phyloP scores from a whole-genome alignment of 2,888 invertebrate genomes.

The Drosophila conformis region DNA sequence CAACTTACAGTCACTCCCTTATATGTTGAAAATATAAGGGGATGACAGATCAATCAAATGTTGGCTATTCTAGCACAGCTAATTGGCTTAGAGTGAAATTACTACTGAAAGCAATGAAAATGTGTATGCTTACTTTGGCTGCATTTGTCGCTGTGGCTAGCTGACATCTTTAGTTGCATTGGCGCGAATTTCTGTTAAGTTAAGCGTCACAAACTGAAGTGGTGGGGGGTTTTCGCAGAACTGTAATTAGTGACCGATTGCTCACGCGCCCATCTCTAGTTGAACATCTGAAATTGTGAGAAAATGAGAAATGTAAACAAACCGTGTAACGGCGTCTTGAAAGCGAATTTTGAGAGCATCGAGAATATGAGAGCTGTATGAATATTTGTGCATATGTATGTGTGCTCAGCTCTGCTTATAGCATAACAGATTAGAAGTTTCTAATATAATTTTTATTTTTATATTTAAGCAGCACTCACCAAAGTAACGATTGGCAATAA shows the following conservation, averaged over 20 bases:
- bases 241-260: background rate
- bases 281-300: background rate
- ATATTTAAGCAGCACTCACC: background rate
- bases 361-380: background rate
- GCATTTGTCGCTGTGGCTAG: background rate
- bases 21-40: constrained; percentile 7
- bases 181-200: background rate
- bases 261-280: background rate
- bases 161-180: constrained; percentile 13
- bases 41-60: constrained; percentile 55
- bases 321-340: background rate
- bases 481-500: background rate
- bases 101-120: background rate
- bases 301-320: constrained; percentile 23
- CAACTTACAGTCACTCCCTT: background rate
- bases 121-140: constrained; percentile 30
- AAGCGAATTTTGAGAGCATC: background rate
- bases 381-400: background rate
- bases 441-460: background rate
- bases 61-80: constrained; percentile 38
- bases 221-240: background rate
- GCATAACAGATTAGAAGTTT: background rate
- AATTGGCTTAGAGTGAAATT: constrained; percentile 23
- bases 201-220: background rate
- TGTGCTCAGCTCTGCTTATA: background rate